A percentile compares a stretch with the other conserved stretches of the same genome.
Evolutionary conservation across 1,140 invertebrate genomes (phyloP).

Genomic region (Propsilocerus akamusi): DNA sequence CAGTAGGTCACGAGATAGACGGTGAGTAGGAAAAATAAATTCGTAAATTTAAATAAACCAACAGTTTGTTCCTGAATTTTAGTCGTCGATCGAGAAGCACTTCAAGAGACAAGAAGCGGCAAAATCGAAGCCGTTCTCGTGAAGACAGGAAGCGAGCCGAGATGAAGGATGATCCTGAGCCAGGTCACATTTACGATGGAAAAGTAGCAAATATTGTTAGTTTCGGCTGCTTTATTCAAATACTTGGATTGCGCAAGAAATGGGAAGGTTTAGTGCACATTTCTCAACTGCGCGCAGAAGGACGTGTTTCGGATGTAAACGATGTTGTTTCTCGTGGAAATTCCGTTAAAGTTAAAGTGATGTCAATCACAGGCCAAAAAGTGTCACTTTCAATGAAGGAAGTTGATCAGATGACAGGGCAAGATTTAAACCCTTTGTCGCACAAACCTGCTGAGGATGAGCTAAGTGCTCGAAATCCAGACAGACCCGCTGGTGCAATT

Average conservation of each 20-base stretch:
- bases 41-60: too few relatives aligned
- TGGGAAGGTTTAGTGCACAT: conserved; percentile 97
- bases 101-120: conserved; percentile 14
- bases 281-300: conserved; percentile 83
- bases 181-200: conserved; percentile 74
- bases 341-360: conserved; percentile 82
- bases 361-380: conserved; percentile 82
- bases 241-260: conserved; percentile 72
- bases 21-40: conserved; percentile 22
- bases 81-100: conserved; percentile 14
- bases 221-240: conserved; percentile 95
- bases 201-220: conserved; percentile 90
- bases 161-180: conserved; percentile 40
- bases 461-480: conserved; percentile 63
- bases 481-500: conserved; percentile 43
- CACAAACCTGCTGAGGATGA: conserved; percentile 45
- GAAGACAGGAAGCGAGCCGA: conserved; percentile 18
- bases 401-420: conserved; percentile 86
- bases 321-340: conserved; percentile 86
- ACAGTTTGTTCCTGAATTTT: too few relatives aligned
- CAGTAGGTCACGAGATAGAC: conserved; percentile 19
- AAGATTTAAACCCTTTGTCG: conserved; percentile 79
- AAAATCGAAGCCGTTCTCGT: conserved; percentile 14
- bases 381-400: conserved; percentile 97
- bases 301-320: conserved; percentile 81